These are phyloP conservation scores for Muscicapa comitata DNA, from an alignment of 2,797 vertebrate genomes.

Conservation along the genomic window DNA sequence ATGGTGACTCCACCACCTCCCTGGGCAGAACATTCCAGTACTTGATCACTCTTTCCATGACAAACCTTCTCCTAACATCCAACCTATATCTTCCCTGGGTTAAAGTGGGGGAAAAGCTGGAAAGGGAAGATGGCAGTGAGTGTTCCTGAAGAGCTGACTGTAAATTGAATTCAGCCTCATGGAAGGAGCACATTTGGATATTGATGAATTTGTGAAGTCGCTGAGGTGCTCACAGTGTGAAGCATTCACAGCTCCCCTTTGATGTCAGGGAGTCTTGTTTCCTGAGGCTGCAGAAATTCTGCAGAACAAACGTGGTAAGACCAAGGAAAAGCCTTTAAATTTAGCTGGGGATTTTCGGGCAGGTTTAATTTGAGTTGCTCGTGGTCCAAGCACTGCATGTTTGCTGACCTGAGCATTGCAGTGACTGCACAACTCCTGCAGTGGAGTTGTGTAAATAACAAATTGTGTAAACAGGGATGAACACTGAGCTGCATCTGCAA, in stretches of 20 bases:
- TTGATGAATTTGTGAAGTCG: not conserved
- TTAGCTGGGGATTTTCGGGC: not conserved
- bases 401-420: not conserved
- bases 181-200: fast-evolving
- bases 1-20: too few species aligned
- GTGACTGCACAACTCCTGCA: not conserved
- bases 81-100: too few species aligned
- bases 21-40: too few species aligned
- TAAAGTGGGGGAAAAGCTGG: not conserved
- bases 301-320: not conserved
- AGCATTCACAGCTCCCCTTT: not conserved
- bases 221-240: not conserved
- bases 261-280: not conserved
- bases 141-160: not conserved
- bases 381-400: fast-evolving
- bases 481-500: not conserved
- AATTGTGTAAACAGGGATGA: not conserved
- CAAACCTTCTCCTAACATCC: too few species aligned
- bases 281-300: not conserved
- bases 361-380: not conserved
- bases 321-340: fast-evolving
- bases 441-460: not conserved
- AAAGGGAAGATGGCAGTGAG: too few species aligned
- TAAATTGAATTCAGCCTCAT: fast-evolving
- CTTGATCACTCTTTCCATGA: too few species aligned